These are phyloP conservation scores for Crotalus viridis DNA, from an alignment of 2,113 vertebrate species.

Conservation along the genomic window DNA sequence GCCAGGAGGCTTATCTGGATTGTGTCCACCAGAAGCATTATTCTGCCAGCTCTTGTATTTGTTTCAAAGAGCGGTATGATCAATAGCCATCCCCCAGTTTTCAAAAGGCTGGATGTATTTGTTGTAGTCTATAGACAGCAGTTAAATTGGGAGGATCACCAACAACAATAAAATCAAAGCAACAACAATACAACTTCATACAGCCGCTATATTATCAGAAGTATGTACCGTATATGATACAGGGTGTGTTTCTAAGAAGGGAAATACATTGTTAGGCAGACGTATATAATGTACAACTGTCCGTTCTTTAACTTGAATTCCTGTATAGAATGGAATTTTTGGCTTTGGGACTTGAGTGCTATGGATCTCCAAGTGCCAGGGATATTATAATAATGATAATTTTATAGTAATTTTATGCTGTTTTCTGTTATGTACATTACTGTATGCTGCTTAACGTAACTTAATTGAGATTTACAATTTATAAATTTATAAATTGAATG, in stretches of 20 bases:
- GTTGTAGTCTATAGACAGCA: neutral
- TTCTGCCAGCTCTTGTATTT: neutral
- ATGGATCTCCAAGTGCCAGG: neutral
- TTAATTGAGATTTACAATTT: neutral
- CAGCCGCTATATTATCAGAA: neutral
- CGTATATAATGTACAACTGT: neutral
- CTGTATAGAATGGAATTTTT: neutral
- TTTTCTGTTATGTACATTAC: neutral
- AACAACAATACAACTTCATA: neutral
- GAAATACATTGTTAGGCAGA: neutral
- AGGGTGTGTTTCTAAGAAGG: neutral
- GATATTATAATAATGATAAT: neutral
- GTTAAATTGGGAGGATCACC: neutral
- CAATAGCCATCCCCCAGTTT: slow-evolving; percentile 21
- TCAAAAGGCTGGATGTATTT: neutral
- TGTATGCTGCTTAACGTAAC: neutral
- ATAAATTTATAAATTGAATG: neutral
- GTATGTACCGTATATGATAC: neutral
- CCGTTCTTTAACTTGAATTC: neutral
- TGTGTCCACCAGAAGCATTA: neutral
- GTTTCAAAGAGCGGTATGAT: slow-evolving; percentile 63
- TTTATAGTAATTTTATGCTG: neutral
- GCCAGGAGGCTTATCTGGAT: neutral
- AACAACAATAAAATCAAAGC: neutral
- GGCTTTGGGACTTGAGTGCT: neutral